Evolutionary conservation across 1,140 invertebrate genomes (phyloP).

Genomic region (Lutraria rhynchaena): DNA sequence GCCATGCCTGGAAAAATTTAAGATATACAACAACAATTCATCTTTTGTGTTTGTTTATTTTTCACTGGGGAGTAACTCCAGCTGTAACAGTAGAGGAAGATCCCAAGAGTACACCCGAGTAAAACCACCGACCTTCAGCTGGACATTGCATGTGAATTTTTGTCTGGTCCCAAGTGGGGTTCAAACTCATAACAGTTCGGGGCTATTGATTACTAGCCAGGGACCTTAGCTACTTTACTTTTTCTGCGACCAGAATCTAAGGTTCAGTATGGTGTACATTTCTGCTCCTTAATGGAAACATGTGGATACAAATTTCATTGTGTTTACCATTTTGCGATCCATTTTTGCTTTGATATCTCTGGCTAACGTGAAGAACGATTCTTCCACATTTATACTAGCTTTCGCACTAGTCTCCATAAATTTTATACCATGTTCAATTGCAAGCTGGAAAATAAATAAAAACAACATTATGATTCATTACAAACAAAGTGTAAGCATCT

Average conservation of each 20-base stretch:
- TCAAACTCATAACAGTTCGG: too few relatives aligned
- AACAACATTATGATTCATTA: not conserved
- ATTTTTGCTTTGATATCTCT: constrained; percentile 88
- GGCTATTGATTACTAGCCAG: too few relatives aligned
- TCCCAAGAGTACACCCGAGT: too few relatives aligned
- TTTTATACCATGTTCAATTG: constrained; percentile 97
- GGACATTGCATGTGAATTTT: not conserved
- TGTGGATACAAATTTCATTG: not conserved
- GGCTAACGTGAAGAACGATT: constrained; percentile 93
- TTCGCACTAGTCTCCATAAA: constrained; percentile 99
- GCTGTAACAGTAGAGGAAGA: too few relatives aligned
- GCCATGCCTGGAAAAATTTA: too few relatives aligned
- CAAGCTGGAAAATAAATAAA: constrained; percentile 88
- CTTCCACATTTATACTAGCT: constrained; percentile 98
- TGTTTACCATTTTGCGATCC: constrained; percentile 35
- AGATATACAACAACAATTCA: too few relatives aligned
- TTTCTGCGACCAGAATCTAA: not conserved
- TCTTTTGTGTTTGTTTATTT: too few relatives aligned
- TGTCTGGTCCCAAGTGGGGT: too few relatives aligned
- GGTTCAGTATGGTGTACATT: not conserved
- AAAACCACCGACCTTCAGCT: not conserved
- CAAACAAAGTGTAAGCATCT: not conserved
- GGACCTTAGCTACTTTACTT: not conserved
- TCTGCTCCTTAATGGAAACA: not conserved
- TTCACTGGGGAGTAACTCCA: too few relatives aligned